Conservation (phyloP, 1,140 invertebrate genomes). For the Zelostemma sp. region DNA sequence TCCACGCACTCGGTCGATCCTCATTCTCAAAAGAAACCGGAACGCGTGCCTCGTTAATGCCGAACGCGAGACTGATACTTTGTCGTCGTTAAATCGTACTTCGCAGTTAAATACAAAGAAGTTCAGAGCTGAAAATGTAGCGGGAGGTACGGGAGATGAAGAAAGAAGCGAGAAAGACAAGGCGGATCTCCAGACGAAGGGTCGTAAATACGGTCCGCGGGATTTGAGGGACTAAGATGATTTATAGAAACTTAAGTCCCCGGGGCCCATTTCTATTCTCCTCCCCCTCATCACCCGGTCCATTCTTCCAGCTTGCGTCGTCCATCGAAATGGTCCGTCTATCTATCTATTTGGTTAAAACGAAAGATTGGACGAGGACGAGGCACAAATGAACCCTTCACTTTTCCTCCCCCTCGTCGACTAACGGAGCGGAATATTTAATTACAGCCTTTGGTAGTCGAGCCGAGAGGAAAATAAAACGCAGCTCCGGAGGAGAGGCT, state of each 20-base stretch:
- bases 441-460: slow-evolving; percentile 48
- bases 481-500: slow-evolving; percentile 29
- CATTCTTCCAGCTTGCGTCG: slow-evolving; percentile 13
- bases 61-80: slow-evolving; percentile 56
- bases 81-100: slow-evolving; percentile 64
- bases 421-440: slow-evolving; percentile 44
- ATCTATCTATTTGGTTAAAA: slow-evolving; percentile 20
- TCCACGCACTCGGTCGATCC: slow-evolving; percentile 29
- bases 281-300: slow-evolving; percentile 6
- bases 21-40: slow-evolving; percentile 37
- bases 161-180: slow-evolving; percentile 36
- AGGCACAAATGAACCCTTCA: slow-evolving; percentile 10
- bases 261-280: slow-evolving; percentile 36
- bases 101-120: slow-evolving; percentile 65
- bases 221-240: slow-evolving; percentile 65
- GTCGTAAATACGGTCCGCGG: slow-evolving; percentile 66
- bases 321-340: slow-evolving; percentile 32
- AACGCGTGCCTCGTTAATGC: slow-evolving; percentile 49
- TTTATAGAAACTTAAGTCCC: slow-evolving; percentile 69
- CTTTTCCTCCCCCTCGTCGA: slow-evolving; percentile 16
- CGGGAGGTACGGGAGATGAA: slow-evolving; percentile 20
- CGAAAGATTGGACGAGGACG: slow-evolving; percentile 10
- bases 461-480: slow-evolving; percentile 58
- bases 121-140: slow-evolving; percentile 28
- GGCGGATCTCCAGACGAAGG: slow-evolving; percentile 51